Evolutionary conservation across 2,797 vertebrate species (phyloP).

Genomic region (Alcedo atthis): DNA sequence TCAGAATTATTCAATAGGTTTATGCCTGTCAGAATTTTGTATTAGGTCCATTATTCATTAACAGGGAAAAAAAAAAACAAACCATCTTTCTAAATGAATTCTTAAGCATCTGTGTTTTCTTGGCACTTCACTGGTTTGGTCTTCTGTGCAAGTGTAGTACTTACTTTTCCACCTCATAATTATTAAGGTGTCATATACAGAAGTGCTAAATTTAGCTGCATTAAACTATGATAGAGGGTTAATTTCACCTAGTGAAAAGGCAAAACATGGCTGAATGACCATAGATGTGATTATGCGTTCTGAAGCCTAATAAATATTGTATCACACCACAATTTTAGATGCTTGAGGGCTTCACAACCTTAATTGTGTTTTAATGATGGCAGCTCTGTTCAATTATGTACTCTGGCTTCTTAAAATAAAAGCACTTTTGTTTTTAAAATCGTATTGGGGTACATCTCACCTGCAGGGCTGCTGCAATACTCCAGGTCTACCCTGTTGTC

Average conservation of each 20-base stretch:
- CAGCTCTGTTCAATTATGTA: conserved; percentile 21
- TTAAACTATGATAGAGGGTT: neutral
- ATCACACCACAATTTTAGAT: conserved; percentile 8
- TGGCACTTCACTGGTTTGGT: neutral
- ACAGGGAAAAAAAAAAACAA: neutral
- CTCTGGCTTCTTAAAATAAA: neutral
- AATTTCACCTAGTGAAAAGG: neutral
- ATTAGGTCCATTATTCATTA: conserved; percentile 46
- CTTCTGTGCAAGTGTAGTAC: neutral
- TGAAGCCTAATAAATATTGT: conserved; percentile 55
- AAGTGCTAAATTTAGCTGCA: neutral
- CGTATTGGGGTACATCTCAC: neutral
- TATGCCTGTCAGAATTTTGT: conserved; percentile 31
- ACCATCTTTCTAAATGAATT: neutral
- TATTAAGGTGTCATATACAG: neutral
- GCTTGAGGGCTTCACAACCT: conserved; percentile 8
- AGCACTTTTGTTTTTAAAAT: neutral
- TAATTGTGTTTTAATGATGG: conserved; percentile 50
- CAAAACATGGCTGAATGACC: conserved; percentile 28
- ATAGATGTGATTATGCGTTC: conserved; percentile 34
- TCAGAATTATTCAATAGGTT: conserved; percentile 32
- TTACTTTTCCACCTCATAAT: neutral
- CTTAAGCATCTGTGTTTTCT: neutral
- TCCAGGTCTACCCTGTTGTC: neutral
- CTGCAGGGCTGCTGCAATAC: neutral